These are phyloP conservation scores for Aleiodes alternator DNA, from an alignment of 2,888 invertebrate genomes.

Conservation along the genomic window DNA sequence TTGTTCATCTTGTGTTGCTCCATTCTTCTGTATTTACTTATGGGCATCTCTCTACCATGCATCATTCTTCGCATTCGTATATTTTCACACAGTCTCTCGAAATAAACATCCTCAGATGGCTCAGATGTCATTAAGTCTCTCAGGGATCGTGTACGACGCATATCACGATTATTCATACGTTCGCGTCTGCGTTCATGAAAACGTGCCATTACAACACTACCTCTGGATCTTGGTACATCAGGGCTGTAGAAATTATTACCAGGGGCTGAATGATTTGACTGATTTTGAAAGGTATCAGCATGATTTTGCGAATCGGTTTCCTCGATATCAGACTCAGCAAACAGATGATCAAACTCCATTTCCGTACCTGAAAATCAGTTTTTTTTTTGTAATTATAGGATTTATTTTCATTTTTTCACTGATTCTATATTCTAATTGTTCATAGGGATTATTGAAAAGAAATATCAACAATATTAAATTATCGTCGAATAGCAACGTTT, in stretches of 20 bases:
- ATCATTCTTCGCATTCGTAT: conserved; percentile 60
- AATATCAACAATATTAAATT: no score
- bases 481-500: no score
- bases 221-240: conserved; percentile 57
- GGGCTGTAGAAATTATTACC: conserved; percentile 61
- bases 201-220: background rate
- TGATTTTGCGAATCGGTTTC: conserved; percentile 74
- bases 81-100: conserved; percentile 57
- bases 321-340: conserved; percentile 82
- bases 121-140: conserved; percentile 55
- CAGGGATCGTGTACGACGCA: conserved; percentile 62
- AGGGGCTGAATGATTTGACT: conserved; percentile 55
- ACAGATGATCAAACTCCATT: conserved; percentile 81
- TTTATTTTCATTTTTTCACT: no score
- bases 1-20: conserved; percentile 58
- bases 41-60: conserved; percentile 57
- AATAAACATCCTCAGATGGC: conserved; percentile 40
- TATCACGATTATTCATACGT: conserved; percentile 60
- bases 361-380: conserved; percentile 76
- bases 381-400: background rate
- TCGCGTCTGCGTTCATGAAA: conserved; percentile 53
- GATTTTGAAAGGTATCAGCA: conserved; percentile 61
- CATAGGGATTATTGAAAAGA: no score
- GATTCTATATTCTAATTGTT: no score
- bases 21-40: conserved; percentile 59